Evolutionary conservation across 2,888 invertebrate species (phyloP).

Genomic region (Phengaris alcon): DNA sequence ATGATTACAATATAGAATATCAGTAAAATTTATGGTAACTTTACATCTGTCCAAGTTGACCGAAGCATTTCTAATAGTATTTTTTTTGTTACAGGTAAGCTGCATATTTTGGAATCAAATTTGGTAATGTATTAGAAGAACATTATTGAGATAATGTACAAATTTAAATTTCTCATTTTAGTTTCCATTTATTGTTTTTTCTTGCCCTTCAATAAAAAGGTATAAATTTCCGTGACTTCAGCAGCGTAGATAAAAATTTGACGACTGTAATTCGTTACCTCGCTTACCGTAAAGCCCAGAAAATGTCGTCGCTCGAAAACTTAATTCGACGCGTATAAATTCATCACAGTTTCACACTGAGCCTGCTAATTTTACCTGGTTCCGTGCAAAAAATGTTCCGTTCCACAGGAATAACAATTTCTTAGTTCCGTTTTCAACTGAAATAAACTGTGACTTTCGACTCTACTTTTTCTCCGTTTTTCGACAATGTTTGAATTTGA

Average conservation of each 20-base stretch:
- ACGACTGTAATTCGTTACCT: constrained; percentile 17
- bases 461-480: constrained; percentile 10
- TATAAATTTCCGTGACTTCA: constrained; percentile 5
- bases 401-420: constrained; percentile 12
- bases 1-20: too few relatives aligned
- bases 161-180: neutral
- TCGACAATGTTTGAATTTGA: constrained; percentile 17
- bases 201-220: neutral
- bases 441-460: constrained; percentile 1
- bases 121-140: neutral
- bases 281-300: neutral
- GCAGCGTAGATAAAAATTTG: constrained; percentile 9
- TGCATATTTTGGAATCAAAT: neutral
- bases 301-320: constrained; percentile 17
- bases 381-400: neutral
- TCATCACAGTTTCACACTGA: constrained; percentile 17
- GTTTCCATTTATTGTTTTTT: neutral
- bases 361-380: neutral
- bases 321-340: constrained; percentile 6
- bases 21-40: neutral
- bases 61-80: neutral
- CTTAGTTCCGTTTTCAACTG: constrained; percentile 6
- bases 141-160: too few relatives aligned
- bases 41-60: too few relatives aligned
- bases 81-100: constrained; percentile 39